Percentiles rank a stretch among this genome's conserved stretches.
These are phyloP conservation scores for Sebastes fasciatus DNA, from an alignment of 2,113 vertebrate genomes.

Conservation along the genomic window DNA sequence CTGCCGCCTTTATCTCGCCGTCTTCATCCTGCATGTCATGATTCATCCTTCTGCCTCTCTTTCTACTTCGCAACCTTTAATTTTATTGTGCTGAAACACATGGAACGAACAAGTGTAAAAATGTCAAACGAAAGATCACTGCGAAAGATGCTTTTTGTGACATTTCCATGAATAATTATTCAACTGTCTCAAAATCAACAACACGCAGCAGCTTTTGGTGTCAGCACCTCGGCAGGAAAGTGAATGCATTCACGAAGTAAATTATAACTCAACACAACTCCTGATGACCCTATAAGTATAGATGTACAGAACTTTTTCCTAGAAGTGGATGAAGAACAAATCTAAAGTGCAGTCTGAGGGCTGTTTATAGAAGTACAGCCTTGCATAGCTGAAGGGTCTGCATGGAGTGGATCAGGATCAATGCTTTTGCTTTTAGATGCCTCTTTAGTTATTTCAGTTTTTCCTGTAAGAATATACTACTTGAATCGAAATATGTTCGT, in stretches of 20 bases:
- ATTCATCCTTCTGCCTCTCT: constrained; percentile 30
- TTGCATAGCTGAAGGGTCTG: background rate
- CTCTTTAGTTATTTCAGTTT: too few species aligned
- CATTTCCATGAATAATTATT: constrained; percentile 44
- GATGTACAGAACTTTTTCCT: too few species aligned
- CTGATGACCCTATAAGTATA: too few species aligned
- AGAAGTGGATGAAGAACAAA: background rate
- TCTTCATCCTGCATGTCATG: constrained; percentile 28
- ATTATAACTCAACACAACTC: background rate
- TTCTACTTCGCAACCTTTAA: background rate
- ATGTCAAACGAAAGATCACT: constrained; percentile 45
- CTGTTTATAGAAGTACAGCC: background rate
- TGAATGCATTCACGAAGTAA: background rate
- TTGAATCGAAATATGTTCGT: too few species aligned
- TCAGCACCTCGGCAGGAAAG: background rate
- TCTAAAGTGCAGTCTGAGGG: background rate
- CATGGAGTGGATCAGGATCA: background rate
- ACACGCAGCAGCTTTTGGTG: constrained; percentile 21
- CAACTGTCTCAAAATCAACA: constrained; percentile 27
- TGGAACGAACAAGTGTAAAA: constrained; percentile 9
- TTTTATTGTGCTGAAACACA: constrained; percentile 14
- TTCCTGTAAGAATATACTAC: too few species aligned
- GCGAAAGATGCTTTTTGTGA: constrained; percentile 29
- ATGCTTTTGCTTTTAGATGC: background rate
- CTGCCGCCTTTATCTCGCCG: constrained; percentile 32